Evolutionary conservation across 2,888 invertebrate species (phyloP), one percentile per base, ranked within the genome.

Genomic region (Galeopsomyia nigrocyanea): DNA sequence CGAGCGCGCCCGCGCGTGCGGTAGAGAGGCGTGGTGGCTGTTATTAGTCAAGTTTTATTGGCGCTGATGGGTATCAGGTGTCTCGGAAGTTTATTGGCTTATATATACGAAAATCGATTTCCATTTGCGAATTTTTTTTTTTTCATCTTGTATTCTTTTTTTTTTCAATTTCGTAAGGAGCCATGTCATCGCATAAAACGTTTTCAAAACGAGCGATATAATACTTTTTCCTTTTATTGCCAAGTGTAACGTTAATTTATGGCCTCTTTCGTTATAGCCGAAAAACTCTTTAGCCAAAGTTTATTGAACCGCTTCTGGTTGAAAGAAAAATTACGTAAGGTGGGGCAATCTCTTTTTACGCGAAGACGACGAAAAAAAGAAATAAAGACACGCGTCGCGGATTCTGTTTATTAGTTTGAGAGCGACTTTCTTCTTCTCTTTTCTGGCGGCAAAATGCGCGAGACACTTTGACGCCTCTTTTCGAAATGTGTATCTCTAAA

Each of bases 331-430:
- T 58, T 67, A 39, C 66, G 51, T 50, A 67, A 65, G 10, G n/a
- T 7, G 39, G 39, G 9, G 50, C 31, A 46, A 13, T 55, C 39
- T 63, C 39, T 19, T 13, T 26, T 46, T 46, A 47, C 14, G 46
- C n/a, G 7, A 22, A 61, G n/a, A 16, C 17, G 53, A 7, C 2
- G 26, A 17, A 2, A 39, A 66, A 50, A 46, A 53, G 46, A 22
- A 31, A 61, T 62, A 55, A 39, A 62, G 17, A 17, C 53, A 17
- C 19, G 19, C 13, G 60, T 53, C 66, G 26, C 62, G 31, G 17
- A 51, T 56, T 19, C 19, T 49, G 26, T 58, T 68, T 72, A 68
- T 72, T 58, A 21, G 47, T 19, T 21, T 55, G 22, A 26, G 3
- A 5, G 26, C 16, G 21, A 56, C 19, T 61, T 71, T 66, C 56